Evolutionary conservation across 2,797 vertebrate species (phyloP), one percentile per base, ranked within the genome.

Genomic region (Xyrichtys novacula): DNA sequence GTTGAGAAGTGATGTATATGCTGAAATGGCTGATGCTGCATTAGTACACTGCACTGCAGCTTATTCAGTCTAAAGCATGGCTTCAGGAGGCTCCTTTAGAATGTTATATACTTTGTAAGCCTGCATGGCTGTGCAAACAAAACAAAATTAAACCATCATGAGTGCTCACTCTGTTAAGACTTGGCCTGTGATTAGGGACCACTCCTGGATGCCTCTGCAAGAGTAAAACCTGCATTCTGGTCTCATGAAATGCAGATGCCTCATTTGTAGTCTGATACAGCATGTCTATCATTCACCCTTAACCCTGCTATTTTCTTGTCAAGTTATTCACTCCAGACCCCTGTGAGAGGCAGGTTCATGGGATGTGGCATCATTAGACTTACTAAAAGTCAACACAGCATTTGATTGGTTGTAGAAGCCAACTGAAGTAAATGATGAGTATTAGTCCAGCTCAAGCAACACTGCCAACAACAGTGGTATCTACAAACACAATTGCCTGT

Each of bases 231-330:
- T 76, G 39, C 65, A 80, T 56, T 78, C 69, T 47, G 57, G 26
- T 49, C 66, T 79, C 54, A 80, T 81, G 52, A 86, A 88, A 76
- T 65, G 59, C 84, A 87, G 81, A 84, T 77, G 78, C 81, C 56
- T 74, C 59, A 15, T 23, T 56, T 64, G 39, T 56, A 46, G 32
- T 55, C 44, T 6, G 5, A 65, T 52, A 40, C 38, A 44, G 49
- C 53, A n/a, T 70, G 43, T 54, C 32, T 53, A 31, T 73, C 31
- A 56, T 42, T 73, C 60, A 31, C n/a, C 74, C 31, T 63, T 59
- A 66, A 63, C 28, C 17, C 29, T 64, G 44, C 31, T 46, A 29
- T 49, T 56, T 71, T 32, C 29, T 50, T 42, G 12, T 38, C 50
- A 63, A 14, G 15, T 70, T 56, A 65, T 52, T 36, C 44, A 20